These are phyloP conservation scores for Lagodon rhomboides DNA, from an alignment of 2,797 vertebrate genomes.

Conservation along the genomic window DNA sequence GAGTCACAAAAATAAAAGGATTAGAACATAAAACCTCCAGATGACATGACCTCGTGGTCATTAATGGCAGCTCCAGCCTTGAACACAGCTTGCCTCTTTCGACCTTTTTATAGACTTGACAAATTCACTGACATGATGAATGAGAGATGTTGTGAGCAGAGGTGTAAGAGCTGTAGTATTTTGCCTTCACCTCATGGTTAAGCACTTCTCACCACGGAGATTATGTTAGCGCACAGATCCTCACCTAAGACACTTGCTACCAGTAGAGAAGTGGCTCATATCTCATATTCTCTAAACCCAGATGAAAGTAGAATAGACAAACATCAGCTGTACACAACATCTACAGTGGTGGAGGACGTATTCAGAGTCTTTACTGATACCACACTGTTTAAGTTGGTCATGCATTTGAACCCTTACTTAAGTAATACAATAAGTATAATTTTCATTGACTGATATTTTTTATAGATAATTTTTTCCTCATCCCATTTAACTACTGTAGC, in stretches of 20 bases:
- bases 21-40: neutral
- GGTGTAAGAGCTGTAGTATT: neutral
- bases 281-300: neutral
- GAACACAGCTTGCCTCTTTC: neutral
- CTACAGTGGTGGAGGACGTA: neutral
- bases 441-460: neutral
- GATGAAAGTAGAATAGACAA: neutral
- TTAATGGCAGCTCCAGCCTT: neutral
- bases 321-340: neutral
- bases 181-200: neutral
- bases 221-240: neutral
- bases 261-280: neutral
- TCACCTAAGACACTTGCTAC: neutral
- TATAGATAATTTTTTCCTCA: neutral
- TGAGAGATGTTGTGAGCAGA: neutral
- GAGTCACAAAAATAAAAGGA: neutral
- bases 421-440: neutral
- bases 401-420: neutral
- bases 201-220: neutral
- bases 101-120: constrained; percentile 6
- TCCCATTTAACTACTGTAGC: neutral
- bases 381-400: neutral
- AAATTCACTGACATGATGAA: constrained; percentile 15
- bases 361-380: neutral
- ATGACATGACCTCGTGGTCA: neutral